phyloP scores from a whole-genome alignment of 2,113 vertebrate species.

The Coturnix japonica region DNA sequence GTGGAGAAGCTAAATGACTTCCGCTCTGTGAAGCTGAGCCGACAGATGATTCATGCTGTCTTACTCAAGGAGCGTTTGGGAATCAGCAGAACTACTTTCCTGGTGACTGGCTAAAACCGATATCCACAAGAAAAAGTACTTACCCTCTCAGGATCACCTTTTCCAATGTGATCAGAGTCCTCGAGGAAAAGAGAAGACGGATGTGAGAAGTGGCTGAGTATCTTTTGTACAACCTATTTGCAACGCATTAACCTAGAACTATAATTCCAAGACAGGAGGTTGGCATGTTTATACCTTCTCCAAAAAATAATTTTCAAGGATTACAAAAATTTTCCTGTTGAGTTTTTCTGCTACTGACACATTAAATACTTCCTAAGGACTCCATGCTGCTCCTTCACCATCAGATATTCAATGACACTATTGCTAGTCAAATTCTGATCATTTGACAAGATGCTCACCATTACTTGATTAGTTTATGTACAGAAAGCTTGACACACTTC shows the following conservation, averaged over 20 bases:
- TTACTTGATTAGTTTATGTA: neutral
- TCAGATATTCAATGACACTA: neutral
- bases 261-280: neutral
- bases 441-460: conserved; percentile 12
- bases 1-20: neutral
- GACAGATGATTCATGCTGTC: neutral
- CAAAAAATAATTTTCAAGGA: neutral
- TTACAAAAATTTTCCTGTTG: neutral
- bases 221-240: neutral
- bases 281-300: neutral
- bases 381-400: neutral
- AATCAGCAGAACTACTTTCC: neutral
- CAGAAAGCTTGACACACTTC: neutral
- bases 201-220: accelerated
- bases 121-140: neutral
- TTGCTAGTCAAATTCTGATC: neutral
- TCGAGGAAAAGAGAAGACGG: neutral
- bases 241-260: neutral
- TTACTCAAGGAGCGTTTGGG: accelerated
- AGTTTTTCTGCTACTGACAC: neutral
- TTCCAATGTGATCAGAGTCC: neutral
- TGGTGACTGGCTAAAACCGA: neutral
- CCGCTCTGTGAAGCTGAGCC: neutral
- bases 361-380: neutral
- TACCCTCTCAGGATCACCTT: neutral